phyloP scores from a whole-genome alignment of 2,797 vertebrate genomes.

The Mus caroli region DNA sequence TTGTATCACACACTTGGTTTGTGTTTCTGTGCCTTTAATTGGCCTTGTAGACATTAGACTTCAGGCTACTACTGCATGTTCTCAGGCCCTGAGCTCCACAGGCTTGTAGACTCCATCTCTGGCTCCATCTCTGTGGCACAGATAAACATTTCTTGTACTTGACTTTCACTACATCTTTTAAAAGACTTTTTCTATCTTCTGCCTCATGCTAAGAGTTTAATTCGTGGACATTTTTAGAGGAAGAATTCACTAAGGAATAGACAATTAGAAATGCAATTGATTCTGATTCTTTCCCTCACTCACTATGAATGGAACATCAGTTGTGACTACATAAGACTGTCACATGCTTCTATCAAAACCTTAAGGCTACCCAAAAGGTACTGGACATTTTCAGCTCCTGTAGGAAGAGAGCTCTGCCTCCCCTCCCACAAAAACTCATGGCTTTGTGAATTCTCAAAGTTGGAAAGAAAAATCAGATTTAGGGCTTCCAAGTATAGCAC shows the following conservation, averaged over 20 bases:
- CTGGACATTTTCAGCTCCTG: background rate
- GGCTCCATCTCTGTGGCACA: background rate
- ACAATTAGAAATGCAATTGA: constrained; percentile 32
- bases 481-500: constrained; percentile 31
- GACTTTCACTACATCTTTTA: background rate
- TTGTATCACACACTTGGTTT: background rate
- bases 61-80: background rate
- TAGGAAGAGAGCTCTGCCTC: constrained; percentile 24
- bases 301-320: constrained; percentile 5
- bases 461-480: constrained; percentile 42
- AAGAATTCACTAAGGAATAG: constrained; percentile 33
- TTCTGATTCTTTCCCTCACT: constrained; percentile 58
- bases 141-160: constrained; percentile 45
- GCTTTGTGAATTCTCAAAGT: constrained; percentile 51
- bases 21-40: background rate
- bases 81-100: background rate
- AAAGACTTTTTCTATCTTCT: background rate
- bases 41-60: background rate
- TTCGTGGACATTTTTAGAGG: constrained; percentile 37
- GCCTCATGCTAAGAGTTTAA: constrained; percentile 15
- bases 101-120: background rate
- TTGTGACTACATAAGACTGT: background rate
- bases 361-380: background rate
- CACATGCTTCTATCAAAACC: constrained; percentile 16
- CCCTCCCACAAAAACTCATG: constrained; percentile 44